Base-by-base conservation (phyloP, 2,888 invertebrate species). In the Leucophenga montana region DNA sequence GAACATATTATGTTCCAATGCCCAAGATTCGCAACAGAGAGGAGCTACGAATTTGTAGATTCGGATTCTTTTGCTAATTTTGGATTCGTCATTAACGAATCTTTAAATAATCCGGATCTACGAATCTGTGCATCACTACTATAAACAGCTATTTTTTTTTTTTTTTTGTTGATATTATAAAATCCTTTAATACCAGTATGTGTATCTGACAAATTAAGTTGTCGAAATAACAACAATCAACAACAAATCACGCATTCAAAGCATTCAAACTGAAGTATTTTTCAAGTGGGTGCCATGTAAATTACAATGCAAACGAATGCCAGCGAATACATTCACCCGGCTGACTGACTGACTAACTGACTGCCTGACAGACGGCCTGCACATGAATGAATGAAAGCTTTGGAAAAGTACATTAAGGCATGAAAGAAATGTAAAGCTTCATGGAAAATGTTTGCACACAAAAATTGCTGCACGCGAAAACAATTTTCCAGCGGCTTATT, bases 401-500 rank as follows among this genome's bases (percentile, higher is more conserved):
- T 27, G 8, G 62, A 6, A 62, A 33, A 46, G 4, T 39, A 3
- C 13, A 48, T 50, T 50, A n/a, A 64, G 16, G 27, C 22, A 14
- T 22, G 27, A 50, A 50, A 68, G 68, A 50, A 50, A 4, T 50
- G 50, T 50, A 50, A 18, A 27, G 27, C 27, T 2, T 2, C 27
- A 27, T 27, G 27, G 4, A n/a, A n/a, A 50, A n/a, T 50, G 16
- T 50, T n/a, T 6, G 39, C 31, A 48, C 22, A 39, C 62, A 31
- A 46, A 39, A 39, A 48, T 57, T 70, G n/a, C 59, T 65, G 71
- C 59, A 70, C 69, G 70, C 75, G 73, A 71, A 74, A 77, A 77
- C 75, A 77, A 75, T 79, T 82, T 75, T 59, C 69, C 69, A 16
- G 50, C 50, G 73, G 76, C 81, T 73, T 82, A 81, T 80, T 76